Percentiles rank a stretch among this genome's conserved stretches.
Evolutionary conservation across 2,113 vertebrate species (phyloP).

Genomic region (Eidolon helvum): DNA sequence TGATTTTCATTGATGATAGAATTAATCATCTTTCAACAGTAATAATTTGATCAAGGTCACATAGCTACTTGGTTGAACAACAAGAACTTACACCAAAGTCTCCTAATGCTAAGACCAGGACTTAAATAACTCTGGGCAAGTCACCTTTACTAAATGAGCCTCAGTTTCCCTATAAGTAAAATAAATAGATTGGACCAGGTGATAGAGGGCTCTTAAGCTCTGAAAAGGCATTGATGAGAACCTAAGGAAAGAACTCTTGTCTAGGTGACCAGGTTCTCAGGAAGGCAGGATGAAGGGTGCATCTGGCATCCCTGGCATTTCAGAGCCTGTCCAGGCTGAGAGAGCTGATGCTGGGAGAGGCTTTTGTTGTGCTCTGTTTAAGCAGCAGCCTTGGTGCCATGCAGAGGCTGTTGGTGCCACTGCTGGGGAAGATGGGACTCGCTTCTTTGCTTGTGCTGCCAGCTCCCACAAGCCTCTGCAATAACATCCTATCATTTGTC

Average conservation of each 20-base stretch:
- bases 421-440: not conserved
- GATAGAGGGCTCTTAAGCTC: not conserved
- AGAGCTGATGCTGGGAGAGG: not conserved
- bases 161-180: constrained; percentile 25
- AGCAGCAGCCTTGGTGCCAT: not conserved
- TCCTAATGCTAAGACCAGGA: not conserved
- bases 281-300: not conserved
- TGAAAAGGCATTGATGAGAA: not conserved
- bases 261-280: not conserved
- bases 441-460: not conserved
- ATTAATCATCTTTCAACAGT: not conserved
- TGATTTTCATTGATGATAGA: not conserved
- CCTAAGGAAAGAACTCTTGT: not conserved
- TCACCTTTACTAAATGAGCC: not conserved
- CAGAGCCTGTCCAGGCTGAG: not conserved
- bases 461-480: not conserved
- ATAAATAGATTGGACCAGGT: not conserved
- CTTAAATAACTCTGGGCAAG: not conserved
- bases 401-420: not conserved
- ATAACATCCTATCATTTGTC: constrained; percentile 26
- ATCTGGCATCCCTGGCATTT: not conserved
- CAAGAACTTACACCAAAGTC: not conserved
- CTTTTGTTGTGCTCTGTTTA: not conserved
- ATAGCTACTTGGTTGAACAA: not conserved
- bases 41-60: not conserved